Base-by-base conservation (phyloP, 2,113 vertebrate species). In the Hiodon alosoides region DNA sequence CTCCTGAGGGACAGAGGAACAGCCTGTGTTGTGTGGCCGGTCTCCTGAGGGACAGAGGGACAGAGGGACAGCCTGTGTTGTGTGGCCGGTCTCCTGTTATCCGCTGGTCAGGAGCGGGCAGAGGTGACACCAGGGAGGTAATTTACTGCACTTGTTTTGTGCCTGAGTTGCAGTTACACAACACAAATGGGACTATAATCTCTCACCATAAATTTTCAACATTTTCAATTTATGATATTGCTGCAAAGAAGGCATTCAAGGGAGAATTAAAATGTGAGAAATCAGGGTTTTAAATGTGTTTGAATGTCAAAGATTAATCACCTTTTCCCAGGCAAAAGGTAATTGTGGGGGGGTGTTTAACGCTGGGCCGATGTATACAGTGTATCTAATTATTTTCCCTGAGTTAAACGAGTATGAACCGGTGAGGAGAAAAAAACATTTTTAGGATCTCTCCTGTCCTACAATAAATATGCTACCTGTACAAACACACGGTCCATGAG, bases 401-500 rank as follows among this genome's bases (percentile, higher is more conserved):
- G 11, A 4, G n/a, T n/a, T n/a, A n/a, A n/a, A n/a, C n/a, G n/a
- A n/a, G n/a, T n/a, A n/a, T n/a, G n/a, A n/a, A n/a, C n/a, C n/a
- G n/a, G n/a, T n/a, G n/a, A n/a, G n/a, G n/a, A n/a, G n/a, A n/a
- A n/a, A n/a, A n/a, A n/a, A n/a, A n/a, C n/a, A n/a, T n/a, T n/a
- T n/a, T n/a, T n/a, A n/a, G n/a, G n/a, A n/a, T n/a, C n/a, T n/a
- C 55, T 7, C 5, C 47, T 3, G 58, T 10, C 59, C 13, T 0
- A 2, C 72, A 70, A 78, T 79, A 61, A 81, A 83, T 77, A 62
- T 73, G 80, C 52, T 66, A 59, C 71, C 31, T 52, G 53, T 50
- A 73, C 64, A 77, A 82, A 75, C 48, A 64, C 62, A 48, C 59
- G 9, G 77, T 84, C 85, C 81, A 82, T 52, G 57, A 4, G 84